A percentile compares a stretch with the other conserved stretches of the same genome.
Evolutionary conservation across 2,113 vertebrate genomes (phyloP).

Genomic region (Alces alces): DNA sequence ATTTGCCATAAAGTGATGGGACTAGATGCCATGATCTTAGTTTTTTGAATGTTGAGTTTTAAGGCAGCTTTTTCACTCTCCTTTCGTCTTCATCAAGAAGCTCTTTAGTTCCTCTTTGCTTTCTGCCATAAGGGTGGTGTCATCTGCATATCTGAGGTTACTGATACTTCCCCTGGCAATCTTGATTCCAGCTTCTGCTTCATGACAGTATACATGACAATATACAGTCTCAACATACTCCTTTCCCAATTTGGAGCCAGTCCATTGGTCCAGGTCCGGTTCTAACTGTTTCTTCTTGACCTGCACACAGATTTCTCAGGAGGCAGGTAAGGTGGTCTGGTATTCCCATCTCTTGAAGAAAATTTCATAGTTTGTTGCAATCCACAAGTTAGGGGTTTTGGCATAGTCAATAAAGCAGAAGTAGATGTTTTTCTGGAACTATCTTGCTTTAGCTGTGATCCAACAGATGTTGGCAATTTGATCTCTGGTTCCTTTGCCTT

Average conservation of each 20-base stretch:
- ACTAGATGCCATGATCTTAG: background rate
- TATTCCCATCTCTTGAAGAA: background rate
- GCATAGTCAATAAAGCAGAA: background rate
- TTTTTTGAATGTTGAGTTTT: background rate
- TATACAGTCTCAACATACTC: background rate
- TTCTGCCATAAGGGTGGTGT: background rate
- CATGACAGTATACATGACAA: background rate
- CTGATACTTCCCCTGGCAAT: background rate
- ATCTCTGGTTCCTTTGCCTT: background rate
- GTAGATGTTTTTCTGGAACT: background rate
- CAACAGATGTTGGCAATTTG: fast-evolving
- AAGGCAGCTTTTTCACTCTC: background rate
- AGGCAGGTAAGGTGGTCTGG: background rate
- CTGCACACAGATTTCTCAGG: background rate
- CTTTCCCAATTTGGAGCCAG: background rate
- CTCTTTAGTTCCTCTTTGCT: background rate
- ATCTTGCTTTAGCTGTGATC: background rate
- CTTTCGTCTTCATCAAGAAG: background rate
- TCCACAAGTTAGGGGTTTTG: background rate
- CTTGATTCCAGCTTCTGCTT: background rate
- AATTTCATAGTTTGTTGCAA: background rate
- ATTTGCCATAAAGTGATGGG: background rate
- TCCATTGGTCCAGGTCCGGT: background rate
- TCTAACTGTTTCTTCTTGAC: background rate
- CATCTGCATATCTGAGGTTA: background rate